These are phyloP conservation scores for Syngnathoides biaculeatus DNA, from an alignment of 2,113 vertebrate species.

Conservation along the genomic window DNA sequence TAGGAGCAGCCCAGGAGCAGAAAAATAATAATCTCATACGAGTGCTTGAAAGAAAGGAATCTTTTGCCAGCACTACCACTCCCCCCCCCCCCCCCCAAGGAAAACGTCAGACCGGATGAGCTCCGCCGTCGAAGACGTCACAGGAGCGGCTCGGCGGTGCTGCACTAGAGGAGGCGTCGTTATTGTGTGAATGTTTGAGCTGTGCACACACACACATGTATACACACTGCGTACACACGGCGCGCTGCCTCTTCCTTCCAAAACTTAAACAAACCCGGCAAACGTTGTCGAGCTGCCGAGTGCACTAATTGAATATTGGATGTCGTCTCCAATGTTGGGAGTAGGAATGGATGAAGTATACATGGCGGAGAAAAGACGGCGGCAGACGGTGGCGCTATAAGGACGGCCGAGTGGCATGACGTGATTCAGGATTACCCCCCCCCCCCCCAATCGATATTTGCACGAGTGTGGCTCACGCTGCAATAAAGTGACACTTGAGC, in stretches of 20 bases:
- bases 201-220: background rate
- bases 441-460: constrained; percentile 18
- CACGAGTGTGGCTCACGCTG: constrained; percentile 10
- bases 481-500: constrained; percentile 18
- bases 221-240: background rate
- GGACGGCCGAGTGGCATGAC: constrained; percentile 28
- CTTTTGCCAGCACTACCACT: background rate
- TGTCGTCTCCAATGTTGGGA: constrained; percentile 62
- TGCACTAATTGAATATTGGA: constrained; percentile 70
- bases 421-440: background rate
- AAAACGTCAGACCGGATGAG: constrained; percentile 30
- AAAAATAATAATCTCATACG: background rate
- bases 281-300: constrained; percentile 63
- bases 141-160: constrained; percentile 34
- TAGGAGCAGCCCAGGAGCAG: background rate
- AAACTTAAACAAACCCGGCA: constrained; percentile 54
- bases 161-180: constrained; percentile 32
- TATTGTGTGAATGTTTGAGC: constrained; percentile 14
- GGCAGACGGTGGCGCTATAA: constrained; percentile 36
- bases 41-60: background rate
- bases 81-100: background rate
- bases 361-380: constrained; percentile 49
- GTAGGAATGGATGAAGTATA: constrained; percentile 68
- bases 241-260: constrained; percentile 1
- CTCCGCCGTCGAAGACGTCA: constrained; percentile 42